phyloP scores from a whole-genome alignment of 2,888 invertebrate species.

The Tigriopus californicus region DNA sequence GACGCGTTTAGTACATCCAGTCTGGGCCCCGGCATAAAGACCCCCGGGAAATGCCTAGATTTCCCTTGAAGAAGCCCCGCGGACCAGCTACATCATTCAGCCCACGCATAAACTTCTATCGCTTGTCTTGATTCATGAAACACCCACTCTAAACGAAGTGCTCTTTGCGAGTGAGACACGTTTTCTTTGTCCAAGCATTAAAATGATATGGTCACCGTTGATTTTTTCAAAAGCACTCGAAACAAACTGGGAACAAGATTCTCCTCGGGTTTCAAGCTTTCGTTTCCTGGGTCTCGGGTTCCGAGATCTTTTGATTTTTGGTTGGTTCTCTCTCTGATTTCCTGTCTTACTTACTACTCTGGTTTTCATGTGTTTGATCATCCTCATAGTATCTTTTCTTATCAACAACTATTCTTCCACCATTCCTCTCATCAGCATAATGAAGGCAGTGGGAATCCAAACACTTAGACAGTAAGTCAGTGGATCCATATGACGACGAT shows the following conservation, averaged over 20 bases:
- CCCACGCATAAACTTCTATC: no score
- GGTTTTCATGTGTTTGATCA: background rate
- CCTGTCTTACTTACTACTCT: background rate
- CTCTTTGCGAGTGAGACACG: no score
- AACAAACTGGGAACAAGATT: background rate
- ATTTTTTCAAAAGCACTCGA: background rate
- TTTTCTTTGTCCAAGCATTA: background rate
- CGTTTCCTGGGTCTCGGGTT: no score
- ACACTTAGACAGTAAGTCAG: slow-evolving; percentile 16
- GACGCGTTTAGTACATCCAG: no score
- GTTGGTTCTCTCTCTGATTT: background rate
- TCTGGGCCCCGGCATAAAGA: no score
- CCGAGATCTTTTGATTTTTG: background rate
- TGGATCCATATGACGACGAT: no score
- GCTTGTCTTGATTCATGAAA: no score
- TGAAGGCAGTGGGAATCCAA: slow-evolving; percentile 14
- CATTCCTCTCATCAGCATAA: slow-evolving; percentile 6
- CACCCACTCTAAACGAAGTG: no score
- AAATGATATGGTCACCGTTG: background rate
- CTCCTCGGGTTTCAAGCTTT: slow-evolving; percentile 20
- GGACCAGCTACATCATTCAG: no score
- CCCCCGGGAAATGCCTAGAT: no score
- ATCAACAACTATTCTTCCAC: background rate
- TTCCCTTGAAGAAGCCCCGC: no score
- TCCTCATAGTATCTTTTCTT: background rate